Base-by-base conservation (phyloP, 2,797 vertebrate species). In the Tragopan temminckii region DNA sequence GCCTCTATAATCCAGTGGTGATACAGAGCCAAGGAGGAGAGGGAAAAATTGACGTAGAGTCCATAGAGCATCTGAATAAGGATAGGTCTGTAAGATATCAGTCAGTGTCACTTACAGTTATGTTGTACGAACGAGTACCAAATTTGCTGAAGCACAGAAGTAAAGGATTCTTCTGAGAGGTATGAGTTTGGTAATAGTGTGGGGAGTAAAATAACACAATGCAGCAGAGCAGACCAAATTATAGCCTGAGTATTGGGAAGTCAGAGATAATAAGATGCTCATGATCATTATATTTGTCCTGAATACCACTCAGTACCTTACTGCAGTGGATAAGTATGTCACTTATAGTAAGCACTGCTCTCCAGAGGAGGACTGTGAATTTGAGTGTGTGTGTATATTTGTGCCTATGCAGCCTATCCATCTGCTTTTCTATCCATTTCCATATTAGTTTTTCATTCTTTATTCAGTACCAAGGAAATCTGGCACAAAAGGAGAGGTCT, bases 11-110 rank as follows among this genome's bases (percentile, higher is more conserved):
- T 70, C 43, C 59, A 46, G 38, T 78, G 25, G 25, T 89, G 35
- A 59, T 23, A 17, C 25, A 29, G 33, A 36, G 33, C 33, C 46
- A 29, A 50, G 11, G 27, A 80, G 24, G 55, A 31, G 23, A 61
- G 29, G 36, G 10, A 24, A 58, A 70, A 61, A 13, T 4, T 64
- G 10, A 13, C 11, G 7, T 0, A 0, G 29, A 48, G 9, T 59
- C 38, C 27, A 58, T 21, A 61, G 33, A 76, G 9, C 4, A 43
- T 43, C 5, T 59, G 42, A 25, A 46, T 67, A 62, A 33, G 5
- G 21, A 31, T 25, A 13, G 16, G 23, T 53, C 11, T 35, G 7
- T 62, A 69, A 48, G 21, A 21, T 84, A 23, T 2, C 55, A 21
- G 43, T 24, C 55, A 33, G 20, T 11, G 5, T 3, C 46, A 6